A percentile compares a stretch with the other conserved stretches of the same genome.
Evolutionary conservation across 37 sponge, comb jelly and placozoan species (phyloP).

Genomic region (Lycopodina hypogea): DNA sequence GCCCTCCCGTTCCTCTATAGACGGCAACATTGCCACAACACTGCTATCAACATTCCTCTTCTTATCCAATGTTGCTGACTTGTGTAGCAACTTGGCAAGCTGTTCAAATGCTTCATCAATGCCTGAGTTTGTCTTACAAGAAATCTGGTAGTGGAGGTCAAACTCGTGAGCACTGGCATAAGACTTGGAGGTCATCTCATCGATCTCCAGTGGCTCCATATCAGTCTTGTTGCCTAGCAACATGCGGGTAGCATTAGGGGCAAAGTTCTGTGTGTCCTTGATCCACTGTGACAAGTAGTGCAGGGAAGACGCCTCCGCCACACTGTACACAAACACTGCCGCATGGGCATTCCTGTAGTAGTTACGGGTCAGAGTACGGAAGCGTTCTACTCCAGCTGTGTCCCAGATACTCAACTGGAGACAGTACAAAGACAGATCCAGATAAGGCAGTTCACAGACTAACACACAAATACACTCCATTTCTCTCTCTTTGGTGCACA

Average conservation of each 20-base stretch:
- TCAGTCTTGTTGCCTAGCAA: constrained; percentile 86
- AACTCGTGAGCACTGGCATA: constrained; percentile 77
- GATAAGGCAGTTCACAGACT: neutral
- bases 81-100: constrained; percentile 59
- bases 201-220: constrained; percentile 66
- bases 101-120: constrained; percentile 61
- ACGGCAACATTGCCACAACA: too few species aligned
- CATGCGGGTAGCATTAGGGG: constrained; percentile 78
- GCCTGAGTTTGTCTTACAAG: constrained; percentile 72
- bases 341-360: constrained; percentile 91
- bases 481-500: neutral
- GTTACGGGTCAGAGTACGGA: constrained; percentile 86
- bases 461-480: neutral
- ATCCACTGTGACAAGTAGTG: constrained; percentile 90
- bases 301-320: constrained; percentile 74
- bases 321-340: constrained; percentile 85
- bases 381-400: constrained; percentile 93
- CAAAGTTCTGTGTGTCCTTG: constrained; percentile 78
- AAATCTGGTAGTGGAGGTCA: constrained; percentile 46
- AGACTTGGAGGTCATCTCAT: constrained; percentile 56
- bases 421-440: neutral
- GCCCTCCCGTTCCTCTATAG: too few species aligned
- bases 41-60: too few species aligned
- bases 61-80: neutral
- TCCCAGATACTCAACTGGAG: constrained; percentile 81